Conservation (phyloP, 1,140 invertebrate species). For the Drosophila sechellia region DNA sequence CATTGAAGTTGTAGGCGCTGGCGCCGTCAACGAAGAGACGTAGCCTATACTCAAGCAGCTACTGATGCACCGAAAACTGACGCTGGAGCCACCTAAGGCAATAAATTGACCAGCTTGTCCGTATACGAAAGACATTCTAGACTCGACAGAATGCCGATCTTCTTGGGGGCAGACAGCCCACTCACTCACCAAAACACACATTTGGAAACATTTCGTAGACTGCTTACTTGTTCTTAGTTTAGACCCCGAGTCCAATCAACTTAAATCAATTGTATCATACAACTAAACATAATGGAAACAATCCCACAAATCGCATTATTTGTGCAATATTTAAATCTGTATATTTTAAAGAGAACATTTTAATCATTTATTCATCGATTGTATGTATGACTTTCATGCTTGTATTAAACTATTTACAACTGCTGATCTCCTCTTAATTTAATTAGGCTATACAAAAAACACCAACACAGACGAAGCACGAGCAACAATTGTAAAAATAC, state of each 20-base stretch:
- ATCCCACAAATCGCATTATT: slow-evolving; percentile 59
- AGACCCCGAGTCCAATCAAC: slow-evolving; percentile 13
- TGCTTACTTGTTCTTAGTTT: slow-evolving; percentile 58
- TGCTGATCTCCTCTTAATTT: slow-evolving; percentile 80
- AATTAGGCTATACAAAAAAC: slow-evolving; percentile 47
- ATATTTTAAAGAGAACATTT: slow-evolving; percentile 45
- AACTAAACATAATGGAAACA: slow-evolving; percentile 9
- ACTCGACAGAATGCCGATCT: slow-evolving; percentile 12
- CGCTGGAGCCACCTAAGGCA: slow-evolving; percentile 47
- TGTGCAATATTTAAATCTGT: slow-evolving; percentile 75
- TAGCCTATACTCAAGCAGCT: slow-evolving; percentile 85
- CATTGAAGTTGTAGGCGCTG: slow-evolving; percentile 72
- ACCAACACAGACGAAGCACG: slow-evolving; percentile 17
- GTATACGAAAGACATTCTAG: slow-evolving; percentile 61
- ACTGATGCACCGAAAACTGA: slow-evolving; percentile 78
- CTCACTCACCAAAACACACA: slow-evolving; percentile 68
- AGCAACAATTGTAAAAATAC: slow-evolving; percentile 59
- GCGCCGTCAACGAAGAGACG: slow-evolving; percentile 77
- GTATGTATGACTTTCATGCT: slow-evolving; percentile 41
- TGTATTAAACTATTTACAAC: slow-evolving; percentile 66
- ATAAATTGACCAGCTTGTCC: slow-evolving; percentile 22
- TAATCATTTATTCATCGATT: slow-evolving; percentile 24
- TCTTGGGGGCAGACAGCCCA: slow-evolving; percentile 16
- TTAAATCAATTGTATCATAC: slow-evolving; percentile 14
- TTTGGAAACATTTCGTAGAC: slow-evolving; percentile 73